Percentiles rank a stretch among this genome's conserved stretches.
Evolutionary conservation across 2,797 vertebrate genomes (phyloP).

Genomic region (Amblyopsis hoosieri): DNA sequence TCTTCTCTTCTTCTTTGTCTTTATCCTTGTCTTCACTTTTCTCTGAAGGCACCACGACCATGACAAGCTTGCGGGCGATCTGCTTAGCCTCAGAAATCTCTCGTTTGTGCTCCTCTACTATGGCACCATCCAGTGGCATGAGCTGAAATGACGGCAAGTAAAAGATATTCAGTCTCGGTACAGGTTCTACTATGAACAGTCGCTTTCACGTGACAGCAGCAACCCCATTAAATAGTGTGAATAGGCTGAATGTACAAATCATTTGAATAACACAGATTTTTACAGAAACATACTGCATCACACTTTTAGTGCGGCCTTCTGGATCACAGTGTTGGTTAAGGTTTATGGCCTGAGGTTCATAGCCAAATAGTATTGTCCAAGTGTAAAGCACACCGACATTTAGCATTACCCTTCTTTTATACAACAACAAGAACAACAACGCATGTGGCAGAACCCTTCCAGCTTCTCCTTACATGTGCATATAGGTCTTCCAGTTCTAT

Average conservation of each 20-base stretch:
- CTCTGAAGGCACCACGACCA: slow-evolving; percentile 95
- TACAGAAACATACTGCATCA: too few relatives aligned
- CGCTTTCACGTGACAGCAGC: not conserved
- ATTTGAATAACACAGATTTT: too few relatives aligned
- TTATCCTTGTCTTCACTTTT: slow-evolving; percentile 97
- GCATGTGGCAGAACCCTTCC: not conserved
- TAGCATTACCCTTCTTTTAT: not conserved
- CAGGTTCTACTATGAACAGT: not conserved
- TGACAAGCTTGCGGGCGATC: slow-evolving; percentile 93
- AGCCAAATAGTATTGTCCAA: not conserved
- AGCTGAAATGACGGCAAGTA: slow-evolving; percentile 77
- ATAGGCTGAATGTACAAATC: too few relatives aligned
- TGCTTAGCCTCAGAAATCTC: slow-evolving; percentile 95
- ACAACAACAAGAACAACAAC: too few relatives aligned
- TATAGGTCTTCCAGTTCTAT: slow-evolving; percentile 97
- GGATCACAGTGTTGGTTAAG: too few relatives aligned
- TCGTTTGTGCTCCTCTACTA: slow-evolving; percentile 92
- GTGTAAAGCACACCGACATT: not conserved
- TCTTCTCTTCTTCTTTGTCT: slow-evolving; percentile 96
- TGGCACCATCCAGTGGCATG: slow-evolving; percentile 88
- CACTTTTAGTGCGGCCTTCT: too few relatives aligned
- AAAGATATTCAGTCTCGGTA: not conserved
- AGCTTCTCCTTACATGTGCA: slow-evolving; percentile 87
- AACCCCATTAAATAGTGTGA: not conserved
- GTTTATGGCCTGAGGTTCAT: too few relatives aligned